phyloP scores from a whole-genome alignment of 2,888 invertebrate species.

The Andrena dorsata region DNA sequence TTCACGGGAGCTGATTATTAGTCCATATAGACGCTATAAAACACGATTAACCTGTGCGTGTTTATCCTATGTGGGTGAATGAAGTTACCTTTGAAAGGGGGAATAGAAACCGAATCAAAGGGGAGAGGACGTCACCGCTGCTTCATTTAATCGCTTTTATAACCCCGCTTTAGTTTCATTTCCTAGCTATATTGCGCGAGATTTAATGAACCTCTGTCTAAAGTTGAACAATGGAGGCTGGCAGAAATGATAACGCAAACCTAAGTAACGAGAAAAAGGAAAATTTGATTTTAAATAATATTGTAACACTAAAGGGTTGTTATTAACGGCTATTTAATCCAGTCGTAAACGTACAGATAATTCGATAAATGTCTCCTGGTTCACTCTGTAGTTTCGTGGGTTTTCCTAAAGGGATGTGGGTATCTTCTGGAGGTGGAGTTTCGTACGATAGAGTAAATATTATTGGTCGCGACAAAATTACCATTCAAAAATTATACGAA shows the following conservation, averaged over 20 bases:
- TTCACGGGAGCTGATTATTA: conserved; percentile 12
- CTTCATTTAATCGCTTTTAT: background rate
- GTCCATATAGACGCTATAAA: background rate
- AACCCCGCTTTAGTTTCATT: background rate
- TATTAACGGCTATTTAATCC: no score
- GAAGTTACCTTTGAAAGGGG: background rate
- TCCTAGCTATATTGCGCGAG: no score
- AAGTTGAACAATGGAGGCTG: background rate
- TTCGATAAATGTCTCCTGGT: no score
- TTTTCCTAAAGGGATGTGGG: background rate
- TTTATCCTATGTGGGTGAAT: background rate
- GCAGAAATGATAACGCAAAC: no score
- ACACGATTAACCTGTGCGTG: background rate
- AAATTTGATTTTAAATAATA: background rate
- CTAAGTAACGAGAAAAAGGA: background rate
- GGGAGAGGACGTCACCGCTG: background rate
- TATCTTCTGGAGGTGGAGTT: no score
- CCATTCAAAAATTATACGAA: no score
- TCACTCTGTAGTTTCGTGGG: no score
- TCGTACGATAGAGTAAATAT: no score
- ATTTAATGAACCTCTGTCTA: background rate
- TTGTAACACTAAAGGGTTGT: no score
- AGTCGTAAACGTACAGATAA: no score
- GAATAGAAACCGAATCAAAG: background rate
- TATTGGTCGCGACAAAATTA: no score